Evolutionary conservation across 2,888 invertebrate genomes (phyloP).

Genomic region (Zygothrica quintamaculata): DNA sequence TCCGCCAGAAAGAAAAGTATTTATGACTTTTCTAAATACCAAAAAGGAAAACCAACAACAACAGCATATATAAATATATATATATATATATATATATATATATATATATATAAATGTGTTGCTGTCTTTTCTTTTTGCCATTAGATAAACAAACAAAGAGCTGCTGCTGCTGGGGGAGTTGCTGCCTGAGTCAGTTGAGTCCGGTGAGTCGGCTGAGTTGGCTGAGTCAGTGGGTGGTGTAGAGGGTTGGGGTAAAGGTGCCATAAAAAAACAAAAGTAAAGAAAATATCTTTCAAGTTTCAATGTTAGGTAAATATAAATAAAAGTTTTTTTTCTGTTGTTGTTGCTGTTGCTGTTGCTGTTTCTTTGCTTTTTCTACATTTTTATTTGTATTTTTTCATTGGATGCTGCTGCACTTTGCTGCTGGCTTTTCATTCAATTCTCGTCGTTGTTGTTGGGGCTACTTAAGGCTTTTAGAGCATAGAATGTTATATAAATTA

Average conservation of each 20-base stretch:
- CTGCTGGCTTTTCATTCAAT: slow-evolving; percentile 36
- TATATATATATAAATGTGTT: too few species aligned
- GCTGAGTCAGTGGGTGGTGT: too few species aligned
- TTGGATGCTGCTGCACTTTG: slow-evolving; percentile 62
- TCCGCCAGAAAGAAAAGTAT: slow-evolving; percentile 61
- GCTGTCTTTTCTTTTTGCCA: slow-evolving; percentile 77
- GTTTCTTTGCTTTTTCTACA: neutral
- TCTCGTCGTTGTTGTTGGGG: slow-evolving; percentile 39
- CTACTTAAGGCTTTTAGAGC: slow-evolving; percentile 81
- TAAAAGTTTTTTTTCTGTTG: slow-evolving; percentile 56
- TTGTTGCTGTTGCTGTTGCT: slow-evolving; percentile 12
- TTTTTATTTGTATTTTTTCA: neutral
- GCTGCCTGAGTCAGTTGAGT: neutral
- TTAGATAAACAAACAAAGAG: slow-evolving; percentile 75
- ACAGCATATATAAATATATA: too few species aligned
- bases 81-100: too few species aligned
- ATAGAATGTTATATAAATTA: slow-evolving; percentile 76
- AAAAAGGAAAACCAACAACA: slow-evolving; percentile 18
- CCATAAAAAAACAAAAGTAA: slow-evolving; percentile 39
- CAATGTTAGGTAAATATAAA: slow-evolving; percentile 82
- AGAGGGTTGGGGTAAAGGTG: too few species aligned
- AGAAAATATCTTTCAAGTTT: slow-evolving; percentile 81
- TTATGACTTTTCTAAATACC: slow-evolving; percentile 71
- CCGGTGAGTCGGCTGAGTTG: too few species aligned
- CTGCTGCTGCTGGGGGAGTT: too few species aligned